Percentiles rank a stretch among this genome's conserved stretches.
phyloP scores from a whole-genome alignment of 1,140 invertebrate genomes.

The Anagrus nilaparvatae region DNA sequence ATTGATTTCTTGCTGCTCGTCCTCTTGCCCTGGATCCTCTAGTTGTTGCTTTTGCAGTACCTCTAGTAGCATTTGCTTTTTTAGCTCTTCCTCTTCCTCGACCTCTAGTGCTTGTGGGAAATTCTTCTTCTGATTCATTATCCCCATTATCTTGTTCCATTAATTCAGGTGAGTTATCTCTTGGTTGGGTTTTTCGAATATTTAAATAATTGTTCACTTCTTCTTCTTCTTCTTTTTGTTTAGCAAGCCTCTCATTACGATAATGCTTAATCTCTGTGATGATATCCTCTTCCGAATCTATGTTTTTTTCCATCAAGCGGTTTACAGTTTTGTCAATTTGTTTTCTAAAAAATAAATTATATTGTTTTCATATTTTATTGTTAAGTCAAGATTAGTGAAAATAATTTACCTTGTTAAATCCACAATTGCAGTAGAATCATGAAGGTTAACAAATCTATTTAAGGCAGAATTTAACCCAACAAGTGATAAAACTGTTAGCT shows the following conservation, averaged over 20 bases:
- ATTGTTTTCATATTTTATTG: neutral
- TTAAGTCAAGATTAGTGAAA: too few relatives aligned
- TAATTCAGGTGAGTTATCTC: neutral
- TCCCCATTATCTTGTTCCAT: too few relatives aligned
- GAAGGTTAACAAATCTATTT: conserved; percentile 47
- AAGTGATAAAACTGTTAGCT: conserved; percentile 49
- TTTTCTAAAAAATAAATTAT: conserved; percentile 25
- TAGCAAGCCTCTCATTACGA: conserved; percentile 18
- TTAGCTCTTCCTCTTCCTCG: conserved; percentile 19
- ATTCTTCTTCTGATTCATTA: conserved; percentile 6
- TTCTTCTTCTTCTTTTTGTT: conserved; percentile 21
- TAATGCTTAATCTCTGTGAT: conserved; percentile 30
- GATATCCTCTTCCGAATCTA: conserved; percentile 31
- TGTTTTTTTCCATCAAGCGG: conserved; percentile 29
- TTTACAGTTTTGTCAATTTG: conserved; percentile 37
- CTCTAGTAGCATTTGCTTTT: too few relatives aligned
- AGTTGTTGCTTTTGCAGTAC: too few relatives aligned
- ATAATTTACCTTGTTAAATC: conserved; percentile 35
- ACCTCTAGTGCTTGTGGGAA: conserved; percentile 12
- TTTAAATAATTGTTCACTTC: conserved; percentile 15
- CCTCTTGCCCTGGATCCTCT: conserved; percentile 2
- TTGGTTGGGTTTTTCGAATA: too few relatives aligned
- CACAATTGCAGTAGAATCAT: conserved; percentile 45
- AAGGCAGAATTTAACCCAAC: conserved; percentile 51
- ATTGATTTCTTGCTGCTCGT: conserved; percentile 1